Conservation (phyloP, 2,113 vertebrate genomes). For the Prinia subflava region DNA sequence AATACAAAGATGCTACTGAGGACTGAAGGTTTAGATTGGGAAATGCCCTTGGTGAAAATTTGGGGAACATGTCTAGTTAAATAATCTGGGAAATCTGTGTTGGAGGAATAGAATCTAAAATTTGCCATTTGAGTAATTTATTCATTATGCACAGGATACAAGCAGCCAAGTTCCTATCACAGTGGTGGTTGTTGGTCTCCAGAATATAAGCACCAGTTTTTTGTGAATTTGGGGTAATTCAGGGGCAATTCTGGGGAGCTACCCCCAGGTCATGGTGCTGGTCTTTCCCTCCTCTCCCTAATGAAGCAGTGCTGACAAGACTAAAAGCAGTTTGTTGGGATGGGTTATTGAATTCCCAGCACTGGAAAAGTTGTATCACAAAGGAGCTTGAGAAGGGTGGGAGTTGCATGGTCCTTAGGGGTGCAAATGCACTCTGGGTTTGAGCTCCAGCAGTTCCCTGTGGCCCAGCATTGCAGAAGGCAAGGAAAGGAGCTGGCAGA, state of each 20-base stretch:
- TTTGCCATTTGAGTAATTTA: background rate
- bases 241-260: background rate
- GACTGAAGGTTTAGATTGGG: background rate
- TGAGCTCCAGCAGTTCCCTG: background rate
- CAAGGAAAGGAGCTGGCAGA: background rate
- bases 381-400: background rate
- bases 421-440: background rate
- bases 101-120: background rate
- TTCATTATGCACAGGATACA: background rate
- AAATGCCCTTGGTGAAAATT: background rate
- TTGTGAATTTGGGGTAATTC: background rate
- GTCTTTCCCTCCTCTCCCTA: background rate
- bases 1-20: background rate
- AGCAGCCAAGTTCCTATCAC: background rate
- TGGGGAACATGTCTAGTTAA: background rate
- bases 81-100: background rate
- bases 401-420: background rate
- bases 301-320: background rate
- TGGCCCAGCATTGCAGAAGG: background rate
- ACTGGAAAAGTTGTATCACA: background rate
- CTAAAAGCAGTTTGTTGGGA: background rate
- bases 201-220: background rate
- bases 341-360: background rate
- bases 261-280: background rate
- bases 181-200: background rate